phyloP scores from a whole-genome alignment of 2,888 invertebrate species.

The Rhorus exstirpatorius region DNA sequence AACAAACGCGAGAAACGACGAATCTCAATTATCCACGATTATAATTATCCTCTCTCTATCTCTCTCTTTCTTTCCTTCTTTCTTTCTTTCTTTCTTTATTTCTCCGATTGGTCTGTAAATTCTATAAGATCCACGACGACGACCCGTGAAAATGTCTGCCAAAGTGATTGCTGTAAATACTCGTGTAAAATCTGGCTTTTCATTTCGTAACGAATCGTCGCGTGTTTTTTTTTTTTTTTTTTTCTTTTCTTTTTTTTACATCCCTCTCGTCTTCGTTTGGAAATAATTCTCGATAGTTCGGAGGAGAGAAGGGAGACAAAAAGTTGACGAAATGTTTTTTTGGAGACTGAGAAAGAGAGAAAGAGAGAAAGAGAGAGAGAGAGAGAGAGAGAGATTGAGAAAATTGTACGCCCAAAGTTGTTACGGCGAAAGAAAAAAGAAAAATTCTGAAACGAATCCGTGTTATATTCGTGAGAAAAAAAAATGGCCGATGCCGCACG shows the following conservation, averaged over 20 bases:
- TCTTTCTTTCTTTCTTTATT: too few species aligned
- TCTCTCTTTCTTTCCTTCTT: conserved; percentile 4
- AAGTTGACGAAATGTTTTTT: too few species aligned
- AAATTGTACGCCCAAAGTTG: conserved; percentile 40
- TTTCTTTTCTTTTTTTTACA: conserved; percentile 34
- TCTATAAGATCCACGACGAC: conserved; percentile 69
- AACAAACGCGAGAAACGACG: conserved; percentile 47
- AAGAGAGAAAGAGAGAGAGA: conserved; percentile 28
- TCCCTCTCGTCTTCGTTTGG: background rate
- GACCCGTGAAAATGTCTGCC: conserved; percentile 58
- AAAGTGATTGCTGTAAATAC: conserved; percentile 78
- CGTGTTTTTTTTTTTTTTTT: conserved; percentile 2
- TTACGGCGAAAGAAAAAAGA: conserved; percentile 46
- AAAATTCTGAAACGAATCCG: conserved; percentile 47
- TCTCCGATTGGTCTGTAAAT: conserved; percentile 77
- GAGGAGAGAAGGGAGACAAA: background rate
- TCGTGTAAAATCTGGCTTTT: conserved; percentile 81
- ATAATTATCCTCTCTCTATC: conserved; percentile 19
- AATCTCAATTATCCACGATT: conserved; percentile 56
- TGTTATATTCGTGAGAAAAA: conserved; percentile 35
- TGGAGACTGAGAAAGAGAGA: too few species aligned
- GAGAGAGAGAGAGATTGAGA: conserved; percentile 27
- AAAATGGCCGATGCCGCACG: conserved; percentile 40
- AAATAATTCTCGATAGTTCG: conserved; percentile 34
- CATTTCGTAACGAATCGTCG: conserved; percentile 55